Conservation (phyloP, 2,113 vertebrate species). For the Piprites chloris region DNA sequence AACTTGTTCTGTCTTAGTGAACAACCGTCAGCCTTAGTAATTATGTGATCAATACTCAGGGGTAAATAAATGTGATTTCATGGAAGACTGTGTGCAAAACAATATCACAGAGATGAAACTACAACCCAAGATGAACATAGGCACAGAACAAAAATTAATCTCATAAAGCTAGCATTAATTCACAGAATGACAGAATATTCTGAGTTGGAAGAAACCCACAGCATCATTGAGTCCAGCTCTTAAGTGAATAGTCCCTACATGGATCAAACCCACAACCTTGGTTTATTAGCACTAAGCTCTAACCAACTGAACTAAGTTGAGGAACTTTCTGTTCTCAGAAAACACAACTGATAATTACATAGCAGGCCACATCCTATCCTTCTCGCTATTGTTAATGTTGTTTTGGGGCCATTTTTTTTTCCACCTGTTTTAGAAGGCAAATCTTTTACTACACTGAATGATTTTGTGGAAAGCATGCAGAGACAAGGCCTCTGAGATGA, state of each 20-base stretch:
- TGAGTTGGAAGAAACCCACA: neutral
- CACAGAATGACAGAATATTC: neutral
- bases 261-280: neutral
- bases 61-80: neutral
- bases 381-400: fast-evolving
- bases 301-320: neutral
- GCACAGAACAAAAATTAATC: neutral
- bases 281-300: neutral
- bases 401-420: neutral
- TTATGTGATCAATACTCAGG: neutral
- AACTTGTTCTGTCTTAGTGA: neutral
- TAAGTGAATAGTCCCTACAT: neutral
- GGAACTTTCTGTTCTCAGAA: neutral
- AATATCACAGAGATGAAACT: neutral
- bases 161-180: neutral
- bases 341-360: neutral
- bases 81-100: neutral
- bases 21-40: neutral
- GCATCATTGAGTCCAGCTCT: neutral
- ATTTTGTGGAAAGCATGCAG: neutral
- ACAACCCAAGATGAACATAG: neutral
- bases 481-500: neutral
- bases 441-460: neutral
- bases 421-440: neutral
- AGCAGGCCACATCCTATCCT: neutral